Base-by-base conservation (phyloP, 2,888 invertebrate species). In the Plutella xylostella region DNA sequence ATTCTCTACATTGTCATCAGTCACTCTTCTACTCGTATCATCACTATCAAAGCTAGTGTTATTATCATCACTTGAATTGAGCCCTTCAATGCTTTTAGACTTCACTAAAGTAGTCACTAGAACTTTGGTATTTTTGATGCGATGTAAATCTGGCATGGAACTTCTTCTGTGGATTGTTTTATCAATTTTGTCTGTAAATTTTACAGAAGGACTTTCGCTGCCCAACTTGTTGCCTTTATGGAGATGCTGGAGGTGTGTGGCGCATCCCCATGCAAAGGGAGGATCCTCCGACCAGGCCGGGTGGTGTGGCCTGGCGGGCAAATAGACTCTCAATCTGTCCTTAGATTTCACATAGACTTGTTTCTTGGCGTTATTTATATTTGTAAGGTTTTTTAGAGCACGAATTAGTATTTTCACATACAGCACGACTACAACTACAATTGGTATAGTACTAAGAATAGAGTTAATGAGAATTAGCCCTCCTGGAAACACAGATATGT, bases 341-440 rank as follows among this genome's bases (percentile, higher is more conserved):
- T 57, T 59, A 20, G 47, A 47, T 47, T 42, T 46, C 44, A 50
- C 68, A 3, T 55, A 52, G 38, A 57, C 60, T 65, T 21, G 33
- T 22, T 68, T 74, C 15, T 64, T 57, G 3, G 66, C 58, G 31
- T 56, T 63, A 50, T 64, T 69, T 4, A 74, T 63, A 43, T 63
- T 63, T 39, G 61, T 67, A 1, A 72, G 68, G 38, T 80, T 88
- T 54, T 72, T 79, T 39, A 89, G 58, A 2, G 89, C 89, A 53
- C 78, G 73, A 44, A 85, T 72, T 51, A 89, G 65, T 48, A 89
- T 89, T 4, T 87, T 85, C 1, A 82, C 74, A 53, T 89, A 89
- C 9, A 89, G 65, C 1, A 87, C 66, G 2, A 62, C 63, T n/a
- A 79, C 77, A 5, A 72, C 54, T 19, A 62, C 37, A 2, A 83